Evolutionary conservation across 2,888 invertebrate genomes (phyloP).

Genomic region (Heliconius charithonia): DNA sequence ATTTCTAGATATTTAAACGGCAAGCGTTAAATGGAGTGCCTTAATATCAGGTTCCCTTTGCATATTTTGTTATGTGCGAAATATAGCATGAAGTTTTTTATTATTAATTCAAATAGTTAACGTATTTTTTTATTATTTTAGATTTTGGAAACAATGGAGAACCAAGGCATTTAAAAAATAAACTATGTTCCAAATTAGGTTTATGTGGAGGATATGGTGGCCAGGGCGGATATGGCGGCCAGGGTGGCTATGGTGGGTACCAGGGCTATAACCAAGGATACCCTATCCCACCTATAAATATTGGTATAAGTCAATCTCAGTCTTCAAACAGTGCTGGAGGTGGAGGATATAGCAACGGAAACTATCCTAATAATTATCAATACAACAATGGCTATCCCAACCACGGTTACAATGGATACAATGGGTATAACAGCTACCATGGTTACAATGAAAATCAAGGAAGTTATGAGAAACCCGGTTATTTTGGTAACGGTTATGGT

Average conservation of each 20-base stretch:
- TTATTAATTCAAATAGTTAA: neutral
- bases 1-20: too few species aligned
- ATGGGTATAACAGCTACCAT: conserved; percentile 47
- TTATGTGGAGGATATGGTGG: conserved; percentile 54
- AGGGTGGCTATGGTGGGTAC: conserved; percentile 33
- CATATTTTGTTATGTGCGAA: too few species aligned
- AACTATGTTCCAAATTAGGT: conserved; percentile 65
- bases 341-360: conserved; percentile 61
- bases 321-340: conserved; percentile 70
- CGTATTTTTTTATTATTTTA: neutral
- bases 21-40: too few species aligned
- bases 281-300: conserved; percentile 67
- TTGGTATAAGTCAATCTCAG: conserved; percentile 78
- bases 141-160: conserved; percentile 49
- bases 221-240: conserved; percentile 35
- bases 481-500: conserved; percentile 64
- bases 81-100: neutral
- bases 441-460: conserved; percentile 46
- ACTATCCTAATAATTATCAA: conserved; percentile 51
- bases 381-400: conserved; percentile 48
- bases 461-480: conserved; percentile 56
- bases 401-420: conserved; percentile 50
- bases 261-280: conserved; percentile 45
- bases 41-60: too few species aligned
- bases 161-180: conserved; percentile 60